Evolutionary conservation across 1,140 invertebrate species (phyloP), one percentile per base, ranked within the genome.

Genomic region (Venustaconcha ellipsiformis): DNA sequence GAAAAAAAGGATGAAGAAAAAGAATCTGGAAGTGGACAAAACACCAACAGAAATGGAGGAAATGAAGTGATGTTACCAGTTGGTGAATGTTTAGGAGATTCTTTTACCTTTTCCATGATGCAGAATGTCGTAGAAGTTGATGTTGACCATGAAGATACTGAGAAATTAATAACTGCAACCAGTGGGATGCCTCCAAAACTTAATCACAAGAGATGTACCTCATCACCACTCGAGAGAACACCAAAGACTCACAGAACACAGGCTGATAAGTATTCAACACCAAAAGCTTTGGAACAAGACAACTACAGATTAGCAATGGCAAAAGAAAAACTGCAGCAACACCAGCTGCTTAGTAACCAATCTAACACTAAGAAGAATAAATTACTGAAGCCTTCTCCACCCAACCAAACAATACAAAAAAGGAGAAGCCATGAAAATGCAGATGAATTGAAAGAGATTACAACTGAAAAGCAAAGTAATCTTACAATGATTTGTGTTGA

Each of bases 31-130:
- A 57, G n/a, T 55, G 56, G 37, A 48, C 37, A 48, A 15, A 56
- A 18, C 14, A 15, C 13, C 11, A 30, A 18, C 15, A 69, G 20
- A 69, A 67, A 26, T 67, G n/a, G 48, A 13, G 18, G 23, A 14
- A 14, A 14, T 67, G 18, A 67, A 13, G 17, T 1, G 65, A 20
- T 13, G 17, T 14, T 14, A 67, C 30, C 2, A 12, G n/a, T 26
- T 4, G 55, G 1, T 30, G 18, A 11, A 66, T 14, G 12, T 55
- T n/a, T 66, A n/a, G 18, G 62, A n/a, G 74, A 76, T 20, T 65
- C 74, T 26, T 76, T 76, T 70, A 83, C 81, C 59, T 57, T 82
- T 60, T 85, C 84, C 55, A 78, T 86, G 77, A 66, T 87, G 57
- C 81, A 85, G 30, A 84, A 82, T 73, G 74, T 81, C 17, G 63